phyloP scores from a whole-genome alignment of 2,888 invertebrate species.

The Chaetoderma sp. region DNA sequence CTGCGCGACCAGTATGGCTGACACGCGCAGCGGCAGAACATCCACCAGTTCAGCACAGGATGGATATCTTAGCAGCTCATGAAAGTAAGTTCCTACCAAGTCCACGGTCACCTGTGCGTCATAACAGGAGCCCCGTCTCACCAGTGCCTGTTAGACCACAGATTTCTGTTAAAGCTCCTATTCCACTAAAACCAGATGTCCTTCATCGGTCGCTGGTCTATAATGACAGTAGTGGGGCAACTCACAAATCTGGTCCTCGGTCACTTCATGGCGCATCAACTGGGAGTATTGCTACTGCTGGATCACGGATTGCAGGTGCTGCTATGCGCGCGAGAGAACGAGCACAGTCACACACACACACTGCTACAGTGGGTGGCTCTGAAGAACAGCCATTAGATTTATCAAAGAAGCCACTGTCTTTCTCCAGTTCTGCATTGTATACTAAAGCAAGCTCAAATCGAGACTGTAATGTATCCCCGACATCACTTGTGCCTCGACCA shows the following conservation, averaged over 20 bases:
- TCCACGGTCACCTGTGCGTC: constrained; percentile 1
- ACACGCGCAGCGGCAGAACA: too few relatives aligned
- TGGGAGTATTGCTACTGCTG: constrained; percentile 1
- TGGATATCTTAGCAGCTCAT: too few relatives aligned
- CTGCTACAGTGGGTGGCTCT: not conserved
- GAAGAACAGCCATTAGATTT: constrained; percentile 31
- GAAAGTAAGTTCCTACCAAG: too few relatives aligned
- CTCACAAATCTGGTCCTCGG: not conserved
- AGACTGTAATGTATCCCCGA: not conserved
- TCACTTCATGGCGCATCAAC: not conserved
- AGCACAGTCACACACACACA: not conserved
- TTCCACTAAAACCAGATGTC: not conserved
- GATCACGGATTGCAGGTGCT: not conserved
- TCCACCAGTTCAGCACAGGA: too few relatives aligned
- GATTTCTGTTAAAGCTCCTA: not conserved
- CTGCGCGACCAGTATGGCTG: not conserved
- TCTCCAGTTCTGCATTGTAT: not conserved
- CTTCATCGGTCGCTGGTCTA: too few relatives aligned
- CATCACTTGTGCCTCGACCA: too few relatives aligned
- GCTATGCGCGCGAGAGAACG: not conserved
- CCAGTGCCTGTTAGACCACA: not conserved
- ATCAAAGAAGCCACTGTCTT: constrained; percentile 24
- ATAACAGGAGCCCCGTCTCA: not conserved
- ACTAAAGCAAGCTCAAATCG: not conserved
- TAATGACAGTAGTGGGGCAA: not conserved